Evolutionary conservation across 2,888 invertebrate species (phyloP).

Genomic region (Dicyrtoma fusca): DNA sequence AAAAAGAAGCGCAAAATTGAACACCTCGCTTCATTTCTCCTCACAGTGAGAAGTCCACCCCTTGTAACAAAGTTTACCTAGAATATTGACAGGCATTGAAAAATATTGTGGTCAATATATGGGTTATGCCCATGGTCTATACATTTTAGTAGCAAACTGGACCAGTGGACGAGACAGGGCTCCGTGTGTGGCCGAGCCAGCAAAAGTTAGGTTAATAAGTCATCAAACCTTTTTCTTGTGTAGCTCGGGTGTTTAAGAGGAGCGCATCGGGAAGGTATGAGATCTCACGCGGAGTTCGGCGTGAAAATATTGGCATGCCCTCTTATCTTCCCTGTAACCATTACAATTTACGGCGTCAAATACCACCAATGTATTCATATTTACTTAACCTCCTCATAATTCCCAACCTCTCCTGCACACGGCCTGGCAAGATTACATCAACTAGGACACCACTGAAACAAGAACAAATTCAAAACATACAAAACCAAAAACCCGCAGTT

Average conservation of each 20-base stretch:
- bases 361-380: slow-evolving; percentile 8
- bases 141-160: slow-evolving; percentile 20
- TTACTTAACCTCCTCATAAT: background rate
- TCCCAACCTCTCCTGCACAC: background rate
- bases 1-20: too few species aligned
- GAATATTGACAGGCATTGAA: slow-evolving; percentile 28
- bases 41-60: too few species aligned
- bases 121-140: background rate
- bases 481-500: slow-evolving; percentile 21
- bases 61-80: too few species aligned
- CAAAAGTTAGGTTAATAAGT: slow-evolving; percentile 30
- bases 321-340: slow-evolving; percentile 17
- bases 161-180: background rate
- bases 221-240: slow-evolving; percentile 19
- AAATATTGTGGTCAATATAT: slow-evolving; percentile 27
- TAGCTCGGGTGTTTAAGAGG: background rate
- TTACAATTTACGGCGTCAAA: background rate
- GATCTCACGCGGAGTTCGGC: slow-evolving; percentile 26
- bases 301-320: slow-evolving; percentile 39
- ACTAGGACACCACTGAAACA: background rate
- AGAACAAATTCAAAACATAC: slow-evolving; percentile 17
- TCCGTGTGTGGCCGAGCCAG: slow-evolving; percentile 27
- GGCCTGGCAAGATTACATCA: slow-evolving; percentile 11
- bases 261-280: background rate
- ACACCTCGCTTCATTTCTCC: too few species aligned